Percentiles rank a stretch among this genome's conserved stretches.
phyloP scores from a whole-genome alignment of 2,113 vertebrate species.

The Acanthochromis polyacanthus region DNA sequence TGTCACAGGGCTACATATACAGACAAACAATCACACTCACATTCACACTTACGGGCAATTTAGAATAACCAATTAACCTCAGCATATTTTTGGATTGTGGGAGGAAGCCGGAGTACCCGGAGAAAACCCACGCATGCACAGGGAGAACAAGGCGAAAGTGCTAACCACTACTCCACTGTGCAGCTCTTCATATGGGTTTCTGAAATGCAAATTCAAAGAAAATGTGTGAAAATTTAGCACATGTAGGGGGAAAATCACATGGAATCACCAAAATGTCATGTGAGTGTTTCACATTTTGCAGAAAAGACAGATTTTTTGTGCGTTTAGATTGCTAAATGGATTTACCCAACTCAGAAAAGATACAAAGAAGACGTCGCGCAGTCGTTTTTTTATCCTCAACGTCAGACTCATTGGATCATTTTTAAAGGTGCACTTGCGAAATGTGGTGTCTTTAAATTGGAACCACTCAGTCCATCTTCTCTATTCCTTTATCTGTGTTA shows the following conservation, averaged over 20 bases:
- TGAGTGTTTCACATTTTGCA: too few species aligned
- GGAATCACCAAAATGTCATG: too few species aligned
- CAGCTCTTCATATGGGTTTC: neutral
- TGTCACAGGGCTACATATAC: too few species aligned
- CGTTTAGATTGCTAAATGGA: neutral
- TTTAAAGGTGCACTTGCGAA: neutral
- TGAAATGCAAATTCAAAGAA: neutral
- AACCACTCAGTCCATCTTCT: neutral
- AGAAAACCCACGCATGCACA: too few species aligned
- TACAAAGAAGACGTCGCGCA: neutral
- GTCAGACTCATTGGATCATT: neutral
- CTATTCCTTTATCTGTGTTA: neutral
- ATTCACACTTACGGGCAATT: too few species aligned
- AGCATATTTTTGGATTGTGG: too few species aligned
- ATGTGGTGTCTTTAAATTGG: neutral
- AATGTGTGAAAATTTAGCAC: neutral
- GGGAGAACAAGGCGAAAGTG: too few species aligned
- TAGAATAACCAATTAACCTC: too few species aligned
- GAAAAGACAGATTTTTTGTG: neutral
- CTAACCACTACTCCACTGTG: too few species aligned
- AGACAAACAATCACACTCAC: too few species aligned
- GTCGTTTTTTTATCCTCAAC: constrained; percentile 9
- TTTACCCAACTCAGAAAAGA: neutral
- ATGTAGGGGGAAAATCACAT: too few species aligned
- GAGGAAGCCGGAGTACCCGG: too few species aligned